Conservation (phyloP, 2,113 vertebrate species). For the Anhinga rufa region DNA sequence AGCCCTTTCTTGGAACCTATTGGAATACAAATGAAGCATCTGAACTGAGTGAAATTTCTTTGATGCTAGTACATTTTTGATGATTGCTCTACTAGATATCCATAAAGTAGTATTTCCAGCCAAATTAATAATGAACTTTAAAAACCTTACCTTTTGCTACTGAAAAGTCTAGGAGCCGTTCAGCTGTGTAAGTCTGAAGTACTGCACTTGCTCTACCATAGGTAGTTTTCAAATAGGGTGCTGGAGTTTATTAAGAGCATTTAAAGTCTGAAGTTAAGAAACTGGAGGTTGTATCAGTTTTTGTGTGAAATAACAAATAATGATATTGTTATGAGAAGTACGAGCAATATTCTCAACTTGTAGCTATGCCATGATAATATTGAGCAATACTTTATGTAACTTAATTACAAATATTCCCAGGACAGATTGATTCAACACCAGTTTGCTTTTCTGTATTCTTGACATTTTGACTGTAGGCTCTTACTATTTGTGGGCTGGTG, state of each 20-base stretch:
- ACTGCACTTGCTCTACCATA: neutral
- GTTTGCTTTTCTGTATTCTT: conserved; percentile 23
- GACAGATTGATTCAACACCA: neutral
- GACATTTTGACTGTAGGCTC: conserved; percentile 18
- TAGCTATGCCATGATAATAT: neutral
- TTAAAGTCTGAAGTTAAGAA: neutral
- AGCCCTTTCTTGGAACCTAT: neutral
- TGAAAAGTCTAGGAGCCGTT: neutral
- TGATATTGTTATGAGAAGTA: neutral
- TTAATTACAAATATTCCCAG: neutral
- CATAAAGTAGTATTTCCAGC: neutral
- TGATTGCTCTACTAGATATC: neutral
- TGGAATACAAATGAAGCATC: neutral
- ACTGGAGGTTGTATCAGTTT: neutral
- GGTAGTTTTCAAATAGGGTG: neutral
- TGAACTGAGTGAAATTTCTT: neutral
- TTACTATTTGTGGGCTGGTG: conserved; percentile 2
- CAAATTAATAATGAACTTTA: neutral
- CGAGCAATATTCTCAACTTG: neutral
- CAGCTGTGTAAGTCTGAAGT: neutral
- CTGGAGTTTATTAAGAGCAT: neutral
- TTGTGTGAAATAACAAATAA: neutral
- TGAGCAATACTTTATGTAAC: neutral
- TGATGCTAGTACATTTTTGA: neutral
- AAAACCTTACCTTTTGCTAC: neutral